Conservation (phyloP, 2,113 vertebrate genomes). For the Mystacornis crossleyi region DNA sequence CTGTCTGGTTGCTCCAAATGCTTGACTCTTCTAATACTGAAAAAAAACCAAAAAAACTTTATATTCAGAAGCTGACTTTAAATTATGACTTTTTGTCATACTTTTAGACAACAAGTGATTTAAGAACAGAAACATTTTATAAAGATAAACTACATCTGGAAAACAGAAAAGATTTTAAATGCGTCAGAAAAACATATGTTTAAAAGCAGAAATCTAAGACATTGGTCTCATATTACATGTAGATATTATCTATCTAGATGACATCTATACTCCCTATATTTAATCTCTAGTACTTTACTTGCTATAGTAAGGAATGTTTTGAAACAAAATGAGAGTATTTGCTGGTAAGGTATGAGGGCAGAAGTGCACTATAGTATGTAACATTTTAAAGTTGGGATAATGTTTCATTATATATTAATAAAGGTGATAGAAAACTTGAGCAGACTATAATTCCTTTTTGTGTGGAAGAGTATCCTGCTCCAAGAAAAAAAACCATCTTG, state of each 20-base stretch:
- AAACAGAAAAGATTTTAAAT: not conserved
- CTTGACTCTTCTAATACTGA: not conserved
- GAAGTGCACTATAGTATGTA: fast-evolving
- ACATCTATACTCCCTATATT: not conserved
- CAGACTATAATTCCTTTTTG: not conserved
- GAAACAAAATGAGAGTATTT: not conserved
- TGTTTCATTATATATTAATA: not conserved
- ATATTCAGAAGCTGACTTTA: not conserved
- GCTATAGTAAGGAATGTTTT: not conserved
- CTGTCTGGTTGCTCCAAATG: not conserved
- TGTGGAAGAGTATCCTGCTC: not conserved
- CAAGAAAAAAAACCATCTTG: not conserved
- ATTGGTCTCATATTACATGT: not conserved
- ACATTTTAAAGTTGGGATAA: not conserved
- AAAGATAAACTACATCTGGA: not conserved
- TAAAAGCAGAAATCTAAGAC: not conserved
- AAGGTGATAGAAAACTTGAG: not conserved
- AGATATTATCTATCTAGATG: not conserved
- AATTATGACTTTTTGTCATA: not conserved
- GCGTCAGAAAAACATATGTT: not conserved
- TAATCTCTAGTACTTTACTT: not conserved
- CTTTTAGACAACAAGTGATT: not conserved
- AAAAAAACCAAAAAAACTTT: not conserved
- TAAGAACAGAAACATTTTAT: not conserved
- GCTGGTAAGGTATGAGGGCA: fast-evolving